Conservation (phyloP, 2,113 vertebrate species). For the Bubo scandiacus region DNA sequence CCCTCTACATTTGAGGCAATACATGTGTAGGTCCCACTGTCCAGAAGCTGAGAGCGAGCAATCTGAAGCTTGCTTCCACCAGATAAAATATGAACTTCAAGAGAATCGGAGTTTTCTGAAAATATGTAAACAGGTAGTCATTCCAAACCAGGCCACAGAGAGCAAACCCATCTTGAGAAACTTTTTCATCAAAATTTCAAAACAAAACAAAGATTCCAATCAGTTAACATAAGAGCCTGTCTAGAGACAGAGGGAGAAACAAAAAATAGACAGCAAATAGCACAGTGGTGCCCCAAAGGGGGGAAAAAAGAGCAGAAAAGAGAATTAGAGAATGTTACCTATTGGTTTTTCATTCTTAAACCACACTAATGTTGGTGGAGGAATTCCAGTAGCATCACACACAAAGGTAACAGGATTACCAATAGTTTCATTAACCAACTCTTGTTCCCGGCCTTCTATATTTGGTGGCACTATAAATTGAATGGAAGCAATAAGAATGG, state of each 20-base stretch:
- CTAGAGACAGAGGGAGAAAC: neutral
- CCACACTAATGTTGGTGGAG: conserved; percentile 87
- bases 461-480: conserved; percentile 84
- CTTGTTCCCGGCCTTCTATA: conserved; percentile 85
- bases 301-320: neutral
- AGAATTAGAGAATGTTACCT: conserved; percentile 65
- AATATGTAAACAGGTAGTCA: neutral
- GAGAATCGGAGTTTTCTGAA: conserved; percentile 85
- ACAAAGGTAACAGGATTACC: conserved; percentile 86
- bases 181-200: neutral
- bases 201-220: neutral
- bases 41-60: conserved; percentile 82
- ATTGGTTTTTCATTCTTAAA: conserved; percentile 87
- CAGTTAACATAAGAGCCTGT: neutral
- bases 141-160: neutral
- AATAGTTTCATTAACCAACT: conserved; percentile 81
- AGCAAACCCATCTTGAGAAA: neutral
- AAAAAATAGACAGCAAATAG: neutral
- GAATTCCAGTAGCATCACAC: conserved; percentile 92
- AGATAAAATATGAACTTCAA: conserved; percentile 90
- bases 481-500: neutral
- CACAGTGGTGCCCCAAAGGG: neutral
- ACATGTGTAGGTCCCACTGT: conserved; percentile 87
- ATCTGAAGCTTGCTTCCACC: conserved; percentile 94
- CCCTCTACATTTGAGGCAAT: conserved; percentile 91